Evolutionary conservation across 1,140 invertebrate species (phyloP).

Genomic region (Lepidotrigona ventralis): DNA sequence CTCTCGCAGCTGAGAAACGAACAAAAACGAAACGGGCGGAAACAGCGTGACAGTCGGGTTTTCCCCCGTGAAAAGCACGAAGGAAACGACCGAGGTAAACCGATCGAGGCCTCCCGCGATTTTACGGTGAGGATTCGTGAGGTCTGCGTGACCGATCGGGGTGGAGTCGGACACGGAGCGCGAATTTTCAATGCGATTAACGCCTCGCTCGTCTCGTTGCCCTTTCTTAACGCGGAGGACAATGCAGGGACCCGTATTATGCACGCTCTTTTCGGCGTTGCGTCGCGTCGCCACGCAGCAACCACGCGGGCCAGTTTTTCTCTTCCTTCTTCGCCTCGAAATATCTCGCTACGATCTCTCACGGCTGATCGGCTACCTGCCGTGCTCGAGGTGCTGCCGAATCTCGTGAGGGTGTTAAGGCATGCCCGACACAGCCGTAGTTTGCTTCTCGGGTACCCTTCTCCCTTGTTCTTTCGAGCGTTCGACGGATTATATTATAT

Average conservation of each 20-base stretch:
- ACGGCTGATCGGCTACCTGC: slow-evolving; percentile 55
- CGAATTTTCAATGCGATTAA: slow-evolving; percentile 60
- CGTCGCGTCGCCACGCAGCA: slow-evolving; percentile 11
- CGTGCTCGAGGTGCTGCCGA: slow-evolving; percentile 26
- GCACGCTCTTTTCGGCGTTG: slow-evolving; percentile 54
- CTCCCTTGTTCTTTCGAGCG: neutral
- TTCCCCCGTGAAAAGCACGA: slow-evolving; percentile 7
- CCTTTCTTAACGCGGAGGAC: slow-evolving; percentile 53
- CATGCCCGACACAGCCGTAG: neutral
- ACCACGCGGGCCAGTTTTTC: neutral
- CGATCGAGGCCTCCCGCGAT: slow-evolving; percentile 30
- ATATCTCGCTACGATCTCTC: slow-evolving; percentile 45
- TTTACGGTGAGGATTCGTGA: slow-evolving; percentile 39
- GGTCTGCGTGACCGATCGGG: slow-evolving; percentile 20
- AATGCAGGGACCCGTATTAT: slow-evolving; percentile 56
- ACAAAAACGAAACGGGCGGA: slow-evolving; percentile 13
- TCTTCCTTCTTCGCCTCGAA: slow-evolving; percentile 2
- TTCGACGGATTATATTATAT: no score
- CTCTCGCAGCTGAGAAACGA: slow-evolving; percentile 13
- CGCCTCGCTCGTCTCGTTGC: slow-evolving; percentile 5
- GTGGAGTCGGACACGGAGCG: slow-evolving; percentile 53
- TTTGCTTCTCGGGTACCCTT: neutral
- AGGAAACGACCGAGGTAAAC: slow-evolving; percentile 14
- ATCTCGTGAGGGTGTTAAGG: slow-evolving; percentile 26
- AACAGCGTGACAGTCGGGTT: neutral